Conservation (phyloP, 2,797 vertebrate genomes). For the Lepilemur ruficaudatus region DNA sequence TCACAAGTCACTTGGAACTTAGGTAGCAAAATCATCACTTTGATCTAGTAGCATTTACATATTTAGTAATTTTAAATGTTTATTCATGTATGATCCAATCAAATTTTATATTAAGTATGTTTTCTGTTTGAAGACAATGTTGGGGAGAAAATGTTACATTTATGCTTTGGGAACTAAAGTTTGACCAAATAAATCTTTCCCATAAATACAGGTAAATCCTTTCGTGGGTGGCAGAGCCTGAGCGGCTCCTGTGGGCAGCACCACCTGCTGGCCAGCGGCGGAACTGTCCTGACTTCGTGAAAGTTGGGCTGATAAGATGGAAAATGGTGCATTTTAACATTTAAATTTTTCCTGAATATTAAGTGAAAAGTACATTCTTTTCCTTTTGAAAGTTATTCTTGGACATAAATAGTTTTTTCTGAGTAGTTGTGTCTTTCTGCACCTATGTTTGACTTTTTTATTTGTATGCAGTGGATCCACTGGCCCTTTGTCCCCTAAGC, state of each 20-base stretch:
- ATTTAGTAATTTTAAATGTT: slow-evolving; percentile 17
- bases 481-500: too few relatives aligned
- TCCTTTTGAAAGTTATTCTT: slow-evolving; percentile 75
- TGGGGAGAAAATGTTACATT: slow-evolving; percentile 55
- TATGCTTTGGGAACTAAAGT: slow-evolving; percentile 64
- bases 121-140: background rate
- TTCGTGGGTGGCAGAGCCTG: background rate
- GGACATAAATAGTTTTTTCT: slow-evolving; percentile 55
- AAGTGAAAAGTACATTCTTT: slow-evolving; percentile 30
- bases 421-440: background rate
- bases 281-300: slow-evolving; percentile 18
- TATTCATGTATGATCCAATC: slow-evolving; percentile 40
- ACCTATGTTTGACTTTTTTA: background rate
- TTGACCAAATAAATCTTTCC: slow-evolving; percentile 57
- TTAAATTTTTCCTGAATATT: slow-evolving; percentile 44
- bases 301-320: background rate
- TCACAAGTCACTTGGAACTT: background rate
- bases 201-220: background rate
- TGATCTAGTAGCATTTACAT: background rate
- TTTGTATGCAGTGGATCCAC: background rate
- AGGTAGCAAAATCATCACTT: background rate
- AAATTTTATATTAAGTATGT: slow-evolving; percentile 38
- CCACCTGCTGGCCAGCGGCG: slow-evolving; percentile 79
- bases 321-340: background rate
- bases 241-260: background rate